phyloP scores from a whole-genome alignment of 2,113 vertebrate species.

The Alosa alosa region DNA sequence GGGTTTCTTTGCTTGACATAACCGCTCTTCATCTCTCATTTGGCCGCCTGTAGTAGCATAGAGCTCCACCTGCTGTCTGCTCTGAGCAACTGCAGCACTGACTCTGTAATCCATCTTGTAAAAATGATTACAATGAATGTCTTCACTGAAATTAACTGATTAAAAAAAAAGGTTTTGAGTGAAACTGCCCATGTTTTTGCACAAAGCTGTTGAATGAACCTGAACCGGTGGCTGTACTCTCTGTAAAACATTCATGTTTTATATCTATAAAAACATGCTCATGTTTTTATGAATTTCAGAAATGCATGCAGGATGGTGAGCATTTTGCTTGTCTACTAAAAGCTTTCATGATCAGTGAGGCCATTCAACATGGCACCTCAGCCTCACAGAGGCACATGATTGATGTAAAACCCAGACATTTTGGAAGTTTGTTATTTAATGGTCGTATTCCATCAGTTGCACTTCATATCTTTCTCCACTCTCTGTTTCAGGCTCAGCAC shows the following conservation, averaged over 20 bases:
- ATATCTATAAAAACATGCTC: conserved; percentile 9
- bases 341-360: conserved; percentile 17
- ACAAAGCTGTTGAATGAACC: not conserved
- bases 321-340: conserved; percentile 30
- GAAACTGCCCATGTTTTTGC: not conserved
- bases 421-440: not conserved
- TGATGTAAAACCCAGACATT: not conserved
- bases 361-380: not conserved
- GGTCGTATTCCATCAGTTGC: not conserved
- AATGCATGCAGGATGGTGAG: conserved; percentile 47
- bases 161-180: not conserved
- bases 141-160: conserved; percentile 11
- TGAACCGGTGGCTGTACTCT: not conserved
- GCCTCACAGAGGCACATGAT: not conserved
- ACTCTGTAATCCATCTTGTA: not conserved
- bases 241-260: conserved; percentile 18
- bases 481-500: conserved; percentile 64
- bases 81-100: conserved; percentile 7
- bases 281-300: conserved; percentile 37
- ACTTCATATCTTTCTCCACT: conserved; percentile 29
- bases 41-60: not conserved
- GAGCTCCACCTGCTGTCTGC: conserved; percentile 10
- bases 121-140: not conserved
- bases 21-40: not conserved
- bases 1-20: conserved; percentile 12